A percentile compares a stretch with the other conserved stretches of the same genome.
These are phyloP conservation scores for Stylophora pistillata DNA, from an alignment of 64 coral and sea anemone genomes.

Conservation along the genomic window DNA sequence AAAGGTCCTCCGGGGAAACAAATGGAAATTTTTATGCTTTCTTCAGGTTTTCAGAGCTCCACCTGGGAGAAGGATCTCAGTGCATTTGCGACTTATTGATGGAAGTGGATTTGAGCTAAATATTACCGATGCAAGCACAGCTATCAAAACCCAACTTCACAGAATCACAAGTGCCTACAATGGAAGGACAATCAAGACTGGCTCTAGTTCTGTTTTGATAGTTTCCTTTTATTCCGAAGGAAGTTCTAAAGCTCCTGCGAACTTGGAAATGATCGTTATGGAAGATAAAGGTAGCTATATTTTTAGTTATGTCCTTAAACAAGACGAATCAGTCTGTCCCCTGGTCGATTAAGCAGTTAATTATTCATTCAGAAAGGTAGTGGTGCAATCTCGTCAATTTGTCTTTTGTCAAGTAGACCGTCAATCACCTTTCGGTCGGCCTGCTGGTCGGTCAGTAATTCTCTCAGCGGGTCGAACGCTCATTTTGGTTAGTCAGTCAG, in stretches of 20 bases:
- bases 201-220: not conserved
- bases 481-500: too few species aligned
- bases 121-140: conserved; percentile 6
- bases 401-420: too few species aligned
- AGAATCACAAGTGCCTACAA: conserved; percentile 14
- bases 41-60: conserved; percentile 10
- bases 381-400: too few species aligned
- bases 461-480: too few species aligned
- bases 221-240: conserved; percentile 4
- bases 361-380: too few species aligned
- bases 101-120: not conserved
- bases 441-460: too few species aligned
- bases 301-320: too few species aligned
- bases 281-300: too few species aligned
- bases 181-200: not conserved
- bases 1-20: too few species aligned
- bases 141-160: not conserved
- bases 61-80: not conserved
- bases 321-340: too few species aligned
- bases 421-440: too few species aligned
- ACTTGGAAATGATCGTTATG: conserved; percentile 11
- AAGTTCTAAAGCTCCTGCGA: not conserved
- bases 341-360: too few species aligned
- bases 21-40: not conserved
- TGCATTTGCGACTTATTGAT: conserved; percentile 6